These are phyloP conservation scores for Vicugna pacos DNA, from an alignment of 2,113 vertebrate genomes.

Conservation along the genomic window DNA sequence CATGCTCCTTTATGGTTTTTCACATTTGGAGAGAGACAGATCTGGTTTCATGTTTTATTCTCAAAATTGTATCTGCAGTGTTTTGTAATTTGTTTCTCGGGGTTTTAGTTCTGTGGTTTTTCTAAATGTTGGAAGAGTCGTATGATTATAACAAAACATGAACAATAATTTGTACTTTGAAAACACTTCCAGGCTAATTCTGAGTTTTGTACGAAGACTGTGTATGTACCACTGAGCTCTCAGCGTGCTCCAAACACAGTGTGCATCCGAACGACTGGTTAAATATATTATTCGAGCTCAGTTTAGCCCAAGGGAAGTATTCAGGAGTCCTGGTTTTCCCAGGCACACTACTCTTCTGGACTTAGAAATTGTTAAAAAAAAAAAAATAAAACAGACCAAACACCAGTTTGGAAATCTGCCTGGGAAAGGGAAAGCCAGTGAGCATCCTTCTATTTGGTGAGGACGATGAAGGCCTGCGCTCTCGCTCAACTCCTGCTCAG, in stretches of 20 bases:
- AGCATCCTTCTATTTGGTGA: not conserved
- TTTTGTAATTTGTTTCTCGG: constrained; percentile 10
- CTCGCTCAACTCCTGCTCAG: not conserved
- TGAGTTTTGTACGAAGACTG: not conserved
- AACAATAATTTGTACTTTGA: constrained; percentile 6
- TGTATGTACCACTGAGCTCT: not conserved
- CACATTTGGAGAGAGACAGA: not conserved
- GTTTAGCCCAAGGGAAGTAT: not conserved
- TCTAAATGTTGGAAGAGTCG: constrained; percentile 26
- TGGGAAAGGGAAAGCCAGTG: not conserved
- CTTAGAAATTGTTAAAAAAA: not conserved
- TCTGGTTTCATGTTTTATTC: not conserved
- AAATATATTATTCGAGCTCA: not conserved
- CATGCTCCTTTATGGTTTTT: not conserved
- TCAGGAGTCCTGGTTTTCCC: not conserved
- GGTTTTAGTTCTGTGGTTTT: constrained; percentile 15
- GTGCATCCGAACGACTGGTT: not conserved
- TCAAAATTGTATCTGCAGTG: not conserved
- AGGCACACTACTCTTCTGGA: not conserved
- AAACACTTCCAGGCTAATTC: not conserved
- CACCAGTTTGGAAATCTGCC: not conserved
- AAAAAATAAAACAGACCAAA: not conserved
- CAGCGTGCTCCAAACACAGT: not conserved
- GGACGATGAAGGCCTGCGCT: not conserved
- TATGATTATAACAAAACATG: not conserved